phyloP scores from a whole-genome alignment of 2,113 vertebrate genomes.

The Scomber scombrus region DNA sequence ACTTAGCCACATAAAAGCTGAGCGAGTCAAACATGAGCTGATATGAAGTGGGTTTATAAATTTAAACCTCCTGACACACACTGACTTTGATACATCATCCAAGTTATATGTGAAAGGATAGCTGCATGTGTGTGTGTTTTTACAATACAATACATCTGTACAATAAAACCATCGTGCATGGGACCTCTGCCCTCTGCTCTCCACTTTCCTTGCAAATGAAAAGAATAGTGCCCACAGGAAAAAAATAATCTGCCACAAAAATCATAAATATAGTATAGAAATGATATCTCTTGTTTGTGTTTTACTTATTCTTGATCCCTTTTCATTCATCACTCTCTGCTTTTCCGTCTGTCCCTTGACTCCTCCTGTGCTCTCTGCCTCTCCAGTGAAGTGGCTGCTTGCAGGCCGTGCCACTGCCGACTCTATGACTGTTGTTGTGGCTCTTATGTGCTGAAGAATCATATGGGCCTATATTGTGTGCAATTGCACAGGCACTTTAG shows the following conservation, averaged over 20 bases:
- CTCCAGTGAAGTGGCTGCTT: constrained; percentile 76
- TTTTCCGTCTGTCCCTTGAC: constrained; percentile 37
- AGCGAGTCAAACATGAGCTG: constrained; percentile 7
- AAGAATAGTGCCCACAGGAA: neutral
- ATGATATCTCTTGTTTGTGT: neutral
- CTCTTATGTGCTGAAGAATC: constrained; percentile 68
- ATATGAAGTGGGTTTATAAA: constrained; percentile 36
- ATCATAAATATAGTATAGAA: neutral
- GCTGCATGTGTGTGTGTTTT: neutral
- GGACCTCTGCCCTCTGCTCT: constrained; percentile 1
- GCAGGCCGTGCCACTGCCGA: constrained; percentile 54
- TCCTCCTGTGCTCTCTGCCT: constrained; percentile 55
- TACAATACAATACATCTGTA: neutral
- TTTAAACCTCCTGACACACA: constrained; percentile 28
- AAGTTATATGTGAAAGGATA: neutral
- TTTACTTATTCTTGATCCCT: neutral
- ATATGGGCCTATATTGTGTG: constrained; percentile 66
- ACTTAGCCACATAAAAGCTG: constrained; percentile 38
- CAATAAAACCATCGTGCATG: constrained; percentile 16
- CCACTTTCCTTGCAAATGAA: constrained; percentile 4
- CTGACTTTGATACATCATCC: constrained; percentile 1
- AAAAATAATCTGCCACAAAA: neutral
- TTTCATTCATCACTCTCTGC: constrained; percentile 31
- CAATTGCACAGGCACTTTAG: constrained; percentile 66
- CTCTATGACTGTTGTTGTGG: constrained; percentile 67